Evolutionary conservation across 2,113 vertebrate genomes (phyloP).

Genomic region (Calypte anna): DNA sequence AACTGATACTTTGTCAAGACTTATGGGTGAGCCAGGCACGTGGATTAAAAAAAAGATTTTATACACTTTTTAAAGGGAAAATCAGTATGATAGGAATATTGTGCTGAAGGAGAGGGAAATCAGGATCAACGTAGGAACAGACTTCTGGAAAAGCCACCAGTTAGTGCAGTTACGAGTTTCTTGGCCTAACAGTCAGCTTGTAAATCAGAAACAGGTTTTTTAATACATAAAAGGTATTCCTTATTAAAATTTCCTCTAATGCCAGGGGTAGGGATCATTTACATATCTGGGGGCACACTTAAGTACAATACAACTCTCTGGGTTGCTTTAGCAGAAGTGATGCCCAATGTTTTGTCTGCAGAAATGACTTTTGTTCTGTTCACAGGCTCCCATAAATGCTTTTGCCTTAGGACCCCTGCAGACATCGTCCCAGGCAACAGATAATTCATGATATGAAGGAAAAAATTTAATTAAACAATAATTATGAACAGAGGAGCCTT

Average conservation of each 20-base stretch:
- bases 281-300: not conserved
- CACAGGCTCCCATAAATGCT: fast-evolving
- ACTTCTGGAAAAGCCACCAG: not conserved
- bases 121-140: not conserved
- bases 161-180: not conserved
- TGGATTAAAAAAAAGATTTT: not conserved
- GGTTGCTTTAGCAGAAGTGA: not conserved
- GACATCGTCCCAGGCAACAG: not conserved
- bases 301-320: not conserved
- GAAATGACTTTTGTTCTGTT: not conserved
- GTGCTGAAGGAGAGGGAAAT: not conserved
- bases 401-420: constrained; percentile 20
- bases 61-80: not conserved
- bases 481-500: not conserved
- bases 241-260: not conserved
- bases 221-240: not conserved
- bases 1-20: not conserved
- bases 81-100: not conserved
- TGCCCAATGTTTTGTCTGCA: not conserved
- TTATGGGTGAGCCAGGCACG: fast-evolving
- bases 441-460: not conserved
- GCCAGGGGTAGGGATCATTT: not conserved
- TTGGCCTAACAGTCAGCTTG: not conserved
- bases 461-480: not conserved
- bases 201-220: not conserved